Evolutionary conservation across 2,797 vertebrate species (phyloP).

Genomic region (Chelmon rostratus): DNA sequence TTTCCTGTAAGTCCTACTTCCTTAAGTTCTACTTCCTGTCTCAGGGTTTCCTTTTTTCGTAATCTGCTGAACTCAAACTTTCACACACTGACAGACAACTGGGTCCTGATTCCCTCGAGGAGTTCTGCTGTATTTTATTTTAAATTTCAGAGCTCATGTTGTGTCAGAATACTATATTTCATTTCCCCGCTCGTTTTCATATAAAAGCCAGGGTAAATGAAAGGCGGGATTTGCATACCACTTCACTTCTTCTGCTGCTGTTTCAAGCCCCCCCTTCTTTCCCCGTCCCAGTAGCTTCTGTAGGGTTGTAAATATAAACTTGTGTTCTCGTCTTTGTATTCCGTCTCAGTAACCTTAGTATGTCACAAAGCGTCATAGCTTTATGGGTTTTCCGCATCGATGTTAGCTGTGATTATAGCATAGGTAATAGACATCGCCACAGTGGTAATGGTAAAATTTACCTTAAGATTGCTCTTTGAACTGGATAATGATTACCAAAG

Average conservation of each 20-base stretch:
- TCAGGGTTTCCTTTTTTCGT: constrained; percentile 44
- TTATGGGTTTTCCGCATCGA: constrained; percentile 15
- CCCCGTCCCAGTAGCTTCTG: constrained; percentile 43
- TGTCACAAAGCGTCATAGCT: constrained; percentile 6
- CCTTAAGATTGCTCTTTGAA: constrained; percentile 30
- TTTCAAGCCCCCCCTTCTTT: constrained; percentile 15
- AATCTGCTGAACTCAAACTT: constrained; percentile 64
- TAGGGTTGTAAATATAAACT: constrained; percentile 71
- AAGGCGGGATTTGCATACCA: constrained; percentile 80
- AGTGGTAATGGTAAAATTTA: constrained; percentile 1
- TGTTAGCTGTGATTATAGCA: constrained; percentile 14
- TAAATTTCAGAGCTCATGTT: constrained; percentile 69
- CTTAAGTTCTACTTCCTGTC: constrained; percentile 57
- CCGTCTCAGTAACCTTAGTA: constrained; percentile 10
- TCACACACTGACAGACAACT: constrained; percentile 71
- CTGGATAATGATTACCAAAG: background rate
- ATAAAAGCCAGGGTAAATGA: constrained; percentile 82
- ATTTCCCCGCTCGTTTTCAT: constrained; percentile 78
- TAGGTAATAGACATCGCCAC: background rate
- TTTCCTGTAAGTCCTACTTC: constrained; percentile 92
- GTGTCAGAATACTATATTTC: constrained; percentile 83
- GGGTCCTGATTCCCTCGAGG: constrained; percentile 74
- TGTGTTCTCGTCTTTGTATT: constrained; percentile 44
- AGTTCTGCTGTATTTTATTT: constrained; percentile 68
- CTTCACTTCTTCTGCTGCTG: constrained; percentile 55